phyloP scores from a whole-genome alignment of 2,113 vertebrate genomes.

The Spea multiplicata region DNA sequence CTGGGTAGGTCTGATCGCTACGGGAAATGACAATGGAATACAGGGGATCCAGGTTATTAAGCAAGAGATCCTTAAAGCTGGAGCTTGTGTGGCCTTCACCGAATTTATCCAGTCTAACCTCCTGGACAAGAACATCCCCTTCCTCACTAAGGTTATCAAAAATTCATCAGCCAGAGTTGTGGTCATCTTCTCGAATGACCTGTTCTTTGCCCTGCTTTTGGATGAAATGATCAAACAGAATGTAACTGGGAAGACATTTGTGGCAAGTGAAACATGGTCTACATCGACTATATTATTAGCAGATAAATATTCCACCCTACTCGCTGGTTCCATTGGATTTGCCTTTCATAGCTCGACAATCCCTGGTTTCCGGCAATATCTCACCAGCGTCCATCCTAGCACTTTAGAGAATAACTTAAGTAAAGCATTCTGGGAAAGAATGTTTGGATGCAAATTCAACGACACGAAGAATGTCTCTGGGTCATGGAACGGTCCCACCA shows the following conservation, averaged over 20 bases:
- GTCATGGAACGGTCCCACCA: not conserved
- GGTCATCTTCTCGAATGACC: conserved; percentile 5
- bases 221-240: conserved; percentile 5
- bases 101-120: not conserved
- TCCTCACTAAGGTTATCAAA: conserved; percentile 19
- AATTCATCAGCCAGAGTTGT: conserved; percentile 34
- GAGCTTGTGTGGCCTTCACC: conserved; percentile 43
- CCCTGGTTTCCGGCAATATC: conserved; percentile 26
- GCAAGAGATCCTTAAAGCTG: conserved; percentile 16
- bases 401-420: conserved; percentile 1
- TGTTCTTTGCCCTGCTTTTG: not conserved
- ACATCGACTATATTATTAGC: not conserved
- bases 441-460: conserved; percentile 34
- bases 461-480: not conserved
- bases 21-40: conserved; percentile 11
- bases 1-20: conserved; percentile 41
- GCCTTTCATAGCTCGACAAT: conserved; percentile 20
- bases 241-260: conserved; percentile 4
- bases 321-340: conserved; percentile 26
- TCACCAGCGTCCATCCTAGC: not conserved
- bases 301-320: conserved; percentile 5
- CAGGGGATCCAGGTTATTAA: conserved; percentile 18
- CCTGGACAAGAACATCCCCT: not conserved
- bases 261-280: conserved; percentile 24
- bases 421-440: conserved; percentile 40